Base-by-base conservation (phyloP, 2,888 invertebrate species). In the Tachystola acroxantha region DNA sequence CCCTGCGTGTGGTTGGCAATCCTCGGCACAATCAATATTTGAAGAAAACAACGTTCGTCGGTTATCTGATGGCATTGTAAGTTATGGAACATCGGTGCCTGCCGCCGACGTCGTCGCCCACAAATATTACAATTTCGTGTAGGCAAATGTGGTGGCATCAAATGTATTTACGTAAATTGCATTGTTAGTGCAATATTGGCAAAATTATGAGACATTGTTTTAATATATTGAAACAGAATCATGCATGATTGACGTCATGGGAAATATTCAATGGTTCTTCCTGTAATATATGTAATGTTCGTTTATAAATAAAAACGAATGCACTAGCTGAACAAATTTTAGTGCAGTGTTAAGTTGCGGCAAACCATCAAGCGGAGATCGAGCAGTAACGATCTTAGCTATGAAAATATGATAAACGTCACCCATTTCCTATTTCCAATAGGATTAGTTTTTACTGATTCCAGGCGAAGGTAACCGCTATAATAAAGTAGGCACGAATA, bases 11-110 rank as follows among this genome's bases (percentile, higher is more conserved):
- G 7, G 10, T 34, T 28, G 32, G 28, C 32, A 38, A 31, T 32
- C 36, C 22, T 28, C 48, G 52, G 60, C 52, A 59, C 53, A 65
- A 71, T 71, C 73, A 57, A 73, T 73, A 68, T 61, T 58, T 53
- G 60, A 64, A 56, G 59, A 66, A 70, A 68, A 56, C 57, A 58
- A 61, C 67, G 63, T 53, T 54, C 59, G 57, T 42, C 48, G 45
- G 55, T 70, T 72, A 74, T 73, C 71, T 57, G 74, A 75, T 73
- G 72, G 66, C 62, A 69, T 67, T 67, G 67, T 70, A 57, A 71
- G 64, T 66, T 64, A 67, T 64, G 61, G 59, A 59, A 58, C 57
- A 58, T 57, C 58, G 68, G 80, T 81, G 53, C 74, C 77, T 71
- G 68, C 54, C 72, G 50, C 67, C 66, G 74, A 56, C 65, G 61